A percentile compares a stretch with the other conserved stretches of the same genome.
These are phyloP conservation scores for Lota lota DNA, from an alignment of 2,113 vertebrate species.

Conservation along the genomic window DNA sequence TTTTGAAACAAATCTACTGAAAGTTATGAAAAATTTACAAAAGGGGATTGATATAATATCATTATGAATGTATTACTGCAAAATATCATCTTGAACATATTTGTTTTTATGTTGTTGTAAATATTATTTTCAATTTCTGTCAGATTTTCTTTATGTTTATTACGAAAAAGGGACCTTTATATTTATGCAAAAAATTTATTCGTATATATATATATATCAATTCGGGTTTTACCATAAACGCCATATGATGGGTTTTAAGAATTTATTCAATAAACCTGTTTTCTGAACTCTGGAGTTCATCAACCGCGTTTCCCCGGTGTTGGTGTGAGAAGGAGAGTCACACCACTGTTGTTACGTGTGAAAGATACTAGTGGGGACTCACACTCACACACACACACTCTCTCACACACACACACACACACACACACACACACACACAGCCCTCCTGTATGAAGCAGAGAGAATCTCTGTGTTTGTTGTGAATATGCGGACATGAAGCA, in stretches of 20 bases:
- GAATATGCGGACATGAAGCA: background rate
- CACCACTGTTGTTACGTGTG: background rate
- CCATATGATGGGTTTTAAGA: conserved; percentile 24
- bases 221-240: conserved; percentile 57
- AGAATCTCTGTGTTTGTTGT: background rate
- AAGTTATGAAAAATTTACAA: background rate
- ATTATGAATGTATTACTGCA: conserved; percentile 34
- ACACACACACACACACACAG: conserved; percentile 27
- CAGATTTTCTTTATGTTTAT: conserved; percentile 36
- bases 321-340: background rate
- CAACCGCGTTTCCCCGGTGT: background rate
- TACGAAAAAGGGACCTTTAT: conserved; percentile 49
- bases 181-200: conserved; percentile 39
- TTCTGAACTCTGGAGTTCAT: conserved; percentile 22
- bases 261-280: conserved; percentile 41
- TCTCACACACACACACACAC: conserved; percentile 27
- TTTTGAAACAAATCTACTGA: conserved; percentile 22
- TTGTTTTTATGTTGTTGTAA: conserved; percentile 16
- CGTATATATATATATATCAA: conserved; percentile 42
- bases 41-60: conserved; percentile 20
- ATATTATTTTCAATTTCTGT: conserved; percentile 47
- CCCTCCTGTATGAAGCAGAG: too few relatives aligned
- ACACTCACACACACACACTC: background rate
- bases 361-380: background rate
- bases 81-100: background rate